Percentiles rank a stretch among this genome's conserved stretches.
phyloP scores from a whole-genome alignment of 1,140 invertebrate species.

The Oncopodura yosiiana region DNA sequence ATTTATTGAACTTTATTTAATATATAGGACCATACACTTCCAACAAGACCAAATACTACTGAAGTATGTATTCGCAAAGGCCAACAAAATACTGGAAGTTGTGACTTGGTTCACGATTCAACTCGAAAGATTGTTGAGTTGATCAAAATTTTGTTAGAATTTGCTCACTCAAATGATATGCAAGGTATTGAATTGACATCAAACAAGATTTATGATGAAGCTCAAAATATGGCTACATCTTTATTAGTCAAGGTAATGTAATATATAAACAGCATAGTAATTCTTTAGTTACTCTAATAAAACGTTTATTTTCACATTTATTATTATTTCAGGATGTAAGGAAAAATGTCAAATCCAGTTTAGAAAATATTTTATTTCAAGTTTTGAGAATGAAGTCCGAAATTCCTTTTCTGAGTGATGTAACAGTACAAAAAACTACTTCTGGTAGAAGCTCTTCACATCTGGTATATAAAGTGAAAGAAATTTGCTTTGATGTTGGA shows the following conservation, averaged over 20 bases:
- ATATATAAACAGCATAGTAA: not conserved
- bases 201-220: slow-evolving; percentile 26
- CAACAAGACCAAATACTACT: slow-evolving; percentile 2
- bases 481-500: slow-evolving; percentile 32
- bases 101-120: slow-evolving; percentile 25
- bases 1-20: not conserved
- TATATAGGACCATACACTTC: not conserved
- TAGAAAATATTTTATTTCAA: slow-evolving; percentile 30
- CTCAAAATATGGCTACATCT: slow-evolving; percentile 24
- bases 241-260: slow-evolving; percentile 18
- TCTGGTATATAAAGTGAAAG: slow-evolving; percentile 28
- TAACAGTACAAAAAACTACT: not conserved
- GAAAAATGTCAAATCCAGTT: slow-evolving; percentile 1
- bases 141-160: slow-evolving; percentile 32
- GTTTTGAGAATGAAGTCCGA: slow-evolving; percentile 34
- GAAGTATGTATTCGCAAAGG: slow-evolving; percentile 2
- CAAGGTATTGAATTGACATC: slow-evolving; percentile 22
- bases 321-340: not conserved
- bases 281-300: not conserved
- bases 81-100: not conserved
- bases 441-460: not conserved
- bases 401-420: slow-evolving; percentile 9
- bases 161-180: slow-evolving; percentile 25
- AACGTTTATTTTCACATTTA: not conserved
- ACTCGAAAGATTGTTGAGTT: slow-evolving; percentile 32